Percentiles rank a stretch among this genome's conserved stretches.
phyloP scores from a whole-genome alignment of 2,113 vertebrate genomes.

The Pluvialis apricaria region DNA sequence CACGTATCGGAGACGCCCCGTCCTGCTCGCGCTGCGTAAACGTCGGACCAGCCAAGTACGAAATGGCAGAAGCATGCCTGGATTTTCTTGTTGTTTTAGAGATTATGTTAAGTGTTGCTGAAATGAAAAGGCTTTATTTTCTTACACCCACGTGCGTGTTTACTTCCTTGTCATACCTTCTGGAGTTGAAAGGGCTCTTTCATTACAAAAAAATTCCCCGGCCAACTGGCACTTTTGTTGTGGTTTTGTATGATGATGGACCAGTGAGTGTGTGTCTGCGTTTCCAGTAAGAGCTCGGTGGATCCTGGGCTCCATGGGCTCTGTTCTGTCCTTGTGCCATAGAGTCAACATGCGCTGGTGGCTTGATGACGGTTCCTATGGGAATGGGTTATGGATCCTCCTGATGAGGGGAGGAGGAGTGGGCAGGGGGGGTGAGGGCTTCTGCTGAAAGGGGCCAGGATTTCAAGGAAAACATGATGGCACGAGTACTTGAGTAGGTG shows the following conservation, averaged over 20 bases:
- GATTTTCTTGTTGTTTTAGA: constrained; percentile 9
- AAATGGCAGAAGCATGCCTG: neutral
- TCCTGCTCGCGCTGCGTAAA: fast-evolving
- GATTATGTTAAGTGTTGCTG: neutral
- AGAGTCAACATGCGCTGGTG: neutral
- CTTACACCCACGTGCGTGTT: constrained; percentile 27
- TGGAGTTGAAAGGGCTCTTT: constrained; percentile 44
- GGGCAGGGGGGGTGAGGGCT: neutral
- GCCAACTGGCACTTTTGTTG: neutral
- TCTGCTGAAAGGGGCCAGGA: neutral
- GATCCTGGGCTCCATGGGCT: fast-evolving
- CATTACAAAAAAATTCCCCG: neutral
- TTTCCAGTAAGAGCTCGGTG: fast-evolving
- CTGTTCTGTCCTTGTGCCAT: neutral
- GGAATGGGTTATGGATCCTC: neutral
- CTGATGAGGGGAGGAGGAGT: neutral
- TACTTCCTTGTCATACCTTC: constrained; percentile 32
- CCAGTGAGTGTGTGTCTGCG: neutral
- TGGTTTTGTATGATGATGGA: neutral
- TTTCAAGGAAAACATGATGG: neutral
- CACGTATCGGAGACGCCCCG: fast-evolving
- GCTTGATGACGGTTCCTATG: neutral
- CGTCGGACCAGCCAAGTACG: fast-evolving
- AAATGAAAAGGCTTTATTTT: constrained; percentile 30
- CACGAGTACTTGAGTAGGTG: neutral